phyloP scores from a whole-genome alignment of 2,113 vertebrate species.

The Pimephales promelas region DNA sequence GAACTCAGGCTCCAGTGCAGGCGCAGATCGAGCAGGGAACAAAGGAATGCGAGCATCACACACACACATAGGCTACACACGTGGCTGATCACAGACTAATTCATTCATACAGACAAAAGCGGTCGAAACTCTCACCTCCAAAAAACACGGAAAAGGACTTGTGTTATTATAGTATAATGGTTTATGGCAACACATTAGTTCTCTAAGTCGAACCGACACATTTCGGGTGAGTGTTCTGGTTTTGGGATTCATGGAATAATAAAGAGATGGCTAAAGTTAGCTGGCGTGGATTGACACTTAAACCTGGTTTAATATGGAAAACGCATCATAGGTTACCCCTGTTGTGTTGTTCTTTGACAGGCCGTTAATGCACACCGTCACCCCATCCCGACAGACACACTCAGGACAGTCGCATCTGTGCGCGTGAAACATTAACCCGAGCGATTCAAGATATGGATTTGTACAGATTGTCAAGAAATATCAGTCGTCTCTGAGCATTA shows the following conservation, averaged over 20 bases:
- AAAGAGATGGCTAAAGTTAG: not conserved
- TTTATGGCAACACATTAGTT: not conserved
- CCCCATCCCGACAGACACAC: constrained; percentile 21
- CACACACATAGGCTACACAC: constrained; percentile 36
- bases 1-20: not conserved
- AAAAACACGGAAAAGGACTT: not conserved
- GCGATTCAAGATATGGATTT: not conserved
- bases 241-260: not conserved
- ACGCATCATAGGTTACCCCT: not conserved
- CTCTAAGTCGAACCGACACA: not conserved
- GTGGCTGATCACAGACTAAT: constrained; percentile 59
- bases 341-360: constrained; percentile 20
- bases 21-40: constrained; percentile 50
- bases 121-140: not conserved
- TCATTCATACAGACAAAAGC: constrained; percentile 30
- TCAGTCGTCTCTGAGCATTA: not conserved
- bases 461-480: not conserved
- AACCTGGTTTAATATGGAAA: not conserved
- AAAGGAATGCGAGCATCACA: constrained; percentile 63
- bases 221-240: not conserved
- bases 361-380: not conserved
- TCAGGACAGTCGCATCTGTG: not conserved
- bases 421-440: not conserved
- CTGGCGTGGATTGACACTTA: not conserved
- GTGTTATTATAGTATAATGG: not conserved